phyloP scores from a whole-genome alignment of 2,113 vertebrate species.

The Vulpes ferrilata region DNA sequence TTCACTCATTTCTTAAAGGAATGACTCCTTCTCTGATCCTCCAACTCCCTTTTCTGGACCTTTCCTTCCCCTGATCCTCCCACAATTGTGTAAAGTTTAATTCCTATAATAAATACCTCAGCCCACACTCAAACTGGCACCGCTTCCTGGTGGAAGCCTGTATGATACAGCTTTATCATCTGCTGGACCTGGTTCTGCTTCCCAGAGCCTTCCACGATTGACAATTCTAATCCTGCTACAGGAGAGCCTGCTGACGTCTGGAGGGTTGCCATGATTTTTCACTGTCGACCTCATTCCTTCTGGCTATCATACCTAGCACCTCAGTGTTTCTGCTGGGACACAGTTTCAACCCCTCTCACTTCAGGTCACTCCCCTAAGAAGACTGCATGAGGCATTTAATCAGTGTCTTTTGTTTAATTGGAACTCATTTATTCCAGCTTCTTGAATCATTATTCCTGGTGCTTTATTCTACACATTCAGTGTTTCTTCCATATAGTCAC shows the following conservation, averaged over 20 bases:
- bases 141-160: background rate
- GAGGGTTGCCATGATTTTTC: background rate
- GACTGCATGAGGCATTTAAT: background rate
- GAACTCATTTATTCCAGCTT: background rate
- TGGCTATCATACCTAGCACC: background rate
- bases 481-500: background rate
- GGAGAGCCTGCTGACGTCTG: accelerated
- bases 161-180: background rate
- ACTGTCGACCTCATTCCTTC: background rate
- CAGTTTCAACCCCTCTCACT: background rate
- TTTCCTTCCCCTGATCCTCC: background rate
- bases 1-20: background rate
- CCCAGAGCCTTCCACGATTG: background rate
- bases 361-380: background rate
- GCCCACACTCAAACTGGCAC: background rate
- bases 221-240: background rate
- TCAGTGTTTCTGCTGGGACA: background rate
- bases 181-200: background rate
- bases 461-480: background rate
- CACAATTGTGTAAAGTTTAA: conserved; percentile 27
- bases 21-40: conserved; percentile 10
- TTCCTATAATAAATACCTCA: background rate
- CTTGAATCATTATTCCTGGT: background rate
- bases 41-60: background rate
- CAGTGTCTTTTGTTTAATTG: background rate